Conservation (phyloP, 2,888 invertebrate genomes). For the Acanthosepion esculentum region DNA sequence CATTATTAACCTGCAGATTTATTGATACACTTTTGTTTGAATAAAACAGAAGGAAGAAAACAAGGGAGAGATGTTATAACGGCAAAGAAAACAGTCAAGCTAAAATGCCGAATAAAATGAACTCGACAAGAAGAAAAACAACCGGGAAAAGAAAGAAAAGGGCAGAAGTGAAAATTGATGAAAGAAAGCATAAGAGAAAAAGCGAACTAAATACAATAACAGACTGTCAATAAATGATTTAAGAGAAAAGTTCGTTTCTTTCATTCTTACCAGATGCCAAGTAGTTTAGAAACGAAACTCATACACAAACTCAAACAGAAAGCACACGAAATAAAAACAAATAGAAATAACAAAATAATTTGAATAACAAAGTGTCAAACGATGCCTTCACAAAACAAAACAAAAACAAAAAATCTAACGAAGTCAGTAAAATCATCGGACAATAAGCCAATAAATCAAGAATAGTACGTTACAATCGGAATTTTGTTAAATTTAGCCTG, state of each 20-base stretch:
- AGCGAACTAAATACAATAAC: neutral
- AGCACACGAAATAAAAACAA: neutral
- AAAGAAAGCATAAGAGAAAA: neutral
- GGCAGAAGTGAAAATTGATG: neutral
- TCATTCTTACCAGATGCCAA: neutral
- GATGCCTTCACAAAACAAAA: neutral
- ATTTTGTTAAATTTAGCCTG: constrained; percentile 8
- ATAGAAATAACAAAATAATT: neutral
- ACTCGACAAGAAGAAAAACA: no score
- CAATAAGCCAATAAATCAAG: constrained; percentile 10
- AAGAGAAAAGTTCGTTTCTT: constrained; percentile 6
- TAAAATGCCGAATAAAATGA: neutral
- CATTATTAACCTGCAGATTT: no score
- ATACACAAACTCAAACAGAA: neutral
- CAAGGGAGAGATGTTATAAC: no score
- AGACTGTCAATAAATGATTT: neutral
- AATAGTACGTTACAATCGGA: neutral
- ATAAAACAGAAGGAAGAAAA: no score
- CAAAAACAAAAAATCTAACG: neutral
- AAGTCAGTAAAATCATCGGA: neutral
- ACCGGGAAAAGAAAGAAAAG: neutral
- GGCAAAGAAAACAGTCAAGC: no score
- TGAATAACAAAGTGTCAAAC: neutral
- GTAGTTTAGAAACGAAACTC: neutral
- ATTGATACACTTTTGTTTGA: no score